Conservation (phyloP, 2,888 invertebrate species). For the Rapana venosa region DNA sequence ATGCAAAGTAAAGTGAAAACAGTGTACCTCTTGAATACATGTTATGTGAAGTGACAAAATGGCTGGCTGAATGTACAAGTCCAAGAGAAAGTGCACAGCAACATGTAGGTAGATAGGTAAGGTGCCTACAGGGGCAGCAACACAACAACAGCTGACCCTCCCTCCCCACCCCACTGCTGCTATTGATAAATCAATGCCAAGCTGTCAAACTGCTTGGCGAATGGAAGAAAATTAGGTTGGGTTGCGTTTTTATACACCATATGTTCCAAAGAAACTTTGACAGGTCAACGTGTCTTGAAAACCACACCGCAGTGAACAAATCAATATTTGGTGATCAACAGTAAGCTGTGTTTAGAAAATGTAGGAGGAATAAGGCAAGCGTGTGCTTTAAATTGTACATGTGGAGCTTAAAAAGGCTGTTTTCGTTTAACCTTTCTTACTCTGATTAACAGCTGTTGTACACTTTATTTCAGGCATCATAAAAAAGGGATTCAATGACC, state of each 20-base stretch:
- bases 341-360: no score
- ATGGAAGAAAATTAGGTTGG: neutral
- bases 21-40: slow-evolving; percentile 30
- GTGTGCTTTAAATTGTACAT: no score
- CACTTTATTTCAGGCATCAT: no score
- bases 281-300: neutral
- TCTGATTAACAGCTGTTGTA: no score
- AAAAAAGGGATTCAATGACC: no score
- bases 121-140: neutral
- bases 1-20: neutral
- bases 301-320: neutral
- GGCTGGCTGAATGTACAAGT: neutral
- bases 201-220: neutral
- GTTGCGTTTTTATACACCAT: neutral
- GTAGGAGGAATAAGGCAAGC: no score
- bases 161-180: neutral
- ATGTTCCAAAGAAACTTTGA: neutral
- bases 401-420: no score
- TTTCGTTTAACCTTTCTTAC: no score
- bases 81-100: neutral
- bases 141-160: neutral
- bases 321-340: no score
- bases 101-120: neutral
- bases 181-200: neutral
- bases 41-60: slow-evolving; percentile 5